phyloP scores from a whole-genome alignment of 2,888 invertebrate genomes.

The Dryococelus australis region DNA sequence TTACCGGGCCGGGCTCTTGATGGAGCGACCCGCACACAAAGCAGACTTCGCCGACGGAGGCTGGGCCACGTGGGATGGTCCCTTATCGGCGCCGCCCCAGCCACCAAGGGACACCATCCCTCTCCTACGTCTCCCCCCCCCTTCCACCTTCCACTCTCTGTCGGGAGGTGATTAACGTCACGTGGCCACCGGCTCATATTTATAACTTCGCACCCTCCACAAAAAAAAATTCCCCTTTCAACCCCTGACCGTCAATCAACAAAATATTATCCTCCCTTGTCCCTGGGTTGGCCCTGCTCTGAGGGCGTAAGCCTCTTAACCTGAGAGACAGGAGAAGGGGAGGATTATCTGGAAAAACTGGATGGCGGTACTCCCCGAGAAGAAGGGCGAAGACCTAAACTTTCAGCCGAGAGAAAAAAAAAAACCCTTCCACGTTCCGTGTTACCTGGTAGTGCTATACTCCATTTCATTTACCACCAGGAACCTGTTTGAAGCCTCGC shows the following conservation, averaged over 20 bases:
- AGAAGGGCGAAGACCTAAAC: too few relatives aligned
- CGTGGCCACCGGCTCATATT: background rate
- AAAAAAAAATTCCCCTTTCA: too few relatives aligned
- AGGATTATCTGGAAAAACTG: constrained; percentile 12
- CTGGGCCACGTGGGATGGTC: background rate
- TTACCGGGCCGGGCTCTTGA: background rate
- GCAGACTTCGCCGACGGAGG: background rate
- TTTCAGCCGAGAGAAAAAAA: too few relatives aligned
- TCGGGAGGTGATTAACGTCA: background rate
- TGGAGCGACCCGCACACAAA: background rate
- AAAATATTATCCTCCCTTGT: background rate
- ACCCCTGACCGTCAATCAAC: background rate
- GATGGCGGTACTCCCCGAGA: background rate
- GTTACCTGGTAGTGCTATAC: too few relatives aligned
- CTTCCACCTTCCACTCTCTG: background rate
- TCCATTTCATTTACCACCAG: too few relatives aligned
- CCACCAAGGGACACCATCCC: background rate
- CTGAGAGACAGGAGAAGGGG: background rate
- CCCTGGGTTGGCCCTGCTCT: background rate
- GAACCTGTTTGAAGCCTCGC: too few relatives aligned
- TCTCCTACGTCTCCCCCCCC: background rate
- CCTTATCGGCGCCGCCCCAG: background rate
- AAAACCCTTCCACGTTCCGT: too few relatives aligned
- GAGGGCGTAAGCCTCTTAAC: background rate
- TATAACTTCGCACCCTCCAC: background rate